Evolutionary conservation across 2,113 vertebrate genomes (phyloP), one percentile per base, ranked within the genome.

Genomic region (Arothron firmamentum): DNA sequence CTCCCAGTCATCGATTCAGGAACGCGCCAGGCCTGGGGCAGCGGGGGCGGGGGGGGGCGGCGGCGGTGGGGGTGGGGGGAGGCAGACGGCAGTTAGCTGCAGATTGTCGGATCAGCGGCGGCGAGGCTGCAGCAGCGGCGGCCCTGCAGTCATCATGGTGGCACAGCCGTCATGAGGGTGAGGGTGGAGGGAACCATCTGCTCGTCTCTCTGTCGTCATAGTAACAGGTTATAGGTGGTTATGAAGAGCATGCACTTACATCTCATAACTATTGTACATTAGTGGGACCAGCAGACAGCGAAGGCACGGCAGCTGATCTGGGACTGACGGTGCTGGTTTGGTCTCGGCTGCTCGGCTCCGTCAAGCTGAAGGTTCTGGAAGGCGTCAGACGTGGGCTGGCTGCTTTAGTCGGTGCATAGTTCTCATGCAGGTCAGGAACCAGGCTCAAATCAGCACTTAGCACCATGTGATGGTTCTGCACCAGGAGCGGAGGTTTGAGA

Each of bases 191-290:
- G 57, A 63, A 65, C 11, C 18, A 71, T 79, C 53, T 3, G 34
- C 34, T 38, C 34, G 72, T 76, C 65, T 67, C 28, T 52, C 54
- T 90, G 91, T 94, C 87, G 90, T 92, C 92, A 90, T 93, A 80
- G 92, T 93, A 85, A 92, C 91, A 94, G 92, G 90, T 92, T 90
- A 94, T 93, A 94, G 94, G 93, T 91, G 91, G 73, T 92, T 94
- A 94, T 94, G 94, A 94, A 87, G 91, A 92, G 92, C 96, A 98
- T 98, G 96, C 96, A 96, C 90, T 93, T 94, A 95, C 93, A 97
- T 93, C 91, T 92, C 88, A 91, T 91, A 94, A 87, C 92, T 96
- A 95, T 93, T 92, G 94, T 93, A 94, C 93, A 95, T 93, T 45
- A 94, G 83, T 96, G 93, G 93, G 93, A 94, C 92, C 91, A 91